These are phyloP conservation scores for Spodoptera litura DNA, from an alignment of 1,140 invertebrate species.

Conservation along the genomic window DNA sequence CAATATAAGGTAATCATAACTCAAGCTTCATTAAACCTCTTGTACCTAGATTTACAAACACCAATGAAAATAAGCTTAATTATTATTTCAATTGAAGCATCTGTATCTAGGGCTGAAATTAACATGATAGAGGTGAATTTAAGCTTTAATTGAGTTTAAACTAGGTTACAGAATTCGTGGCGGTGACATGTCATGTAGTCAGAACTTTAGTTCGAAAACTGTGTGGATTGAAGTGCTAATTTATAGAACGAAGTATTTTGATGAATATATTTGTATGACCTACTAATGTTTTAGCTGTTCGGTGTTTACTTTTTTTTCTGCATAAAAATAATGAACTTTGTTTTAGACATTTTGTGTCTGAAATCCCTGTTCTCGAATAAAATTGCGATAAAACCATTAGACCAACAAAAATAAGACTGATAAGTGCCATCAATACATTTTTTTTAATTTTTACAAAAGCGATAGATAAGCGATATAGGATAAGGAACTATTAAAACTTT, in stretches of 20 bases:
- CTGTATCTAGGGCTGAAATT: conserved; percentile 8
- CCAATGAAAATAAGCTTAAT: conserved; percentile 8
- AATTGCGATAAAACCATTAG: too few species aligned
- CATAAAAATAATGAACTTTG: too few species aligned
- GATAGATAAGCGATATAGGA: too few species aligned
- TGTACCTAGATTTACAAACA: conserved; percentile 1
- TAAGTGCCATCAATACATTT: too few species aligned
- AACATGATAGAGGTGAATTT: conserved; percentile 23
- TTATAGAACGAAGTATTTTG: neutral
- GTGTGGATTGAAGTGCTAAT: neutral
- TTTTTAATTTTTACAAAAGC: too few species aligned
- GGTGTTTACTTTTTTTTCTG: too few species aligned
- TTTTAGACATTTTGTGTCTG: too few species aligned
- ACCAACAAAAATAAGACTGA: too few species aligned
- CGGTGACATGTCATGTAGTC: conserved; percentile 12
- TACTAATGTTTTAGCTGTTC: neutral
- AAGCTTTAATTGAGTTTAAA: conserved; percentile 33
- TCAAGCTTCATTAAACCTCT: neutral
- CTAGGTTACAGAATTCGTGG: neutral
- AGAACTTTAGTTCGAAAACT: conserved; percentile 9
- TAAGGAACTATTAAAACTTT: too few species aligned
- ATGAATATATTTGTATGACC: neutral
- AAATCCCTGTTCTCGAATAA: too few species aligned
- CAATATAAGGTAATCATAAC: neutral
- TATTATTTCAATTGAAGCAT: conserved; percentile 8